These are phyloP conservation scores for Spinus pinus DNA, from an alignment of 2,797 vertebrate species.

Conservation along the genomic window DNA sequence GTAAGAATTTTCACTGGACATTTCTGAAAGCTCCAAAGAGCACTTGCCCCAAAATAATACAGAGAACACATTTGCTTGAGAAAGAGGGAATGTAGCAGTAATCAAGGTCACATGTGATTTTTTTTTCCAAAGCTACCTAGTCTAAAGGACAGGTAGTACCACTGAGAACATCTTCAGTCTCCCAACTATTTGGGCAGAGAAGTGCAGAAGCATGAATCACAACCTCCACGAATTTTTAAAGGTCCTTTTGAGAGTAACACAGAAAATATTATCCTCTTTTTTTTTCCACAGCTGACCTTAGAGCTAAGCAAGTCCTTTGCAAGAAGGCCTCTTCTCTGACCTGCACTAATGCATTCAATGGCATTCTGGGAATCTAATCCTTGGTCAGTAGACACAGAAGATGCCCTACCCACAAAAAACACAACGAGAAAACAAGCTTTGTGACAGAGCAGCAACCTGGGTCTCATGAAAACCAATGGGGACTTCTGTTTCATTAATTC, in stretches of 20 bases:
- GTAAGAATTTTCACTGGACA: not conserved
- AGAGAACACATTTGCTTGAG: not conserved
- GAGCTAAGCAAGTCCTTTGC: not conserved
- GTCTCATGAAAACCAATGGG: not conserved
- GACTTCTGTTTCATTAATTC: not conserved
- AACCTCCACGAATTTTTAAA: not conserved
- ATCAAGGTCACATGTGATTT: accelerated
- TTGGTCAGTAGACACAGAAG: not conserved
- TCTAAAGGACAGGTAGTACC: not conserved
- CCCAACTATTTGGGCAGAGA: not conserved
- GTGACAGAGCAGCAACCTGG: not conserved
- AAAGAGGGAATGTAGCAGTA: not conserved
- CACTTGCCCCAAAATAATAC: not conserved
- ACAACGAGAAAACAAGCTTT: not conserved
- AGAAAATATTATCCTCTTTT: not conserved
- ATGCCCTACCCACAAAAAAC: not conserved
- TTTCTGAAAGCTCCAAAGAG: not conserved
- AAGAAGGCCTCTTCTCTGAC: not conserved
- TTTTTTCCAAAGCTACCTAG: not conserved
- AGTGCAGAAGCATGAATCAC: not conserved
- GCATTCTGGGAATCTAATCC: not conserved
- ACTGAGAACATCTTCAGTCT: not conserved
- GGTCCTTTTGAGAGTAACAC: not conserved
- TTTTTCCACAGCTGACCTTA: not conserved
- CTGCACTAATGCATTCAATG: not conserved